phyloP scores from a whole-genome alignment of 2,113 vertebrate species.

The Todiramphus chloris region DNA sequence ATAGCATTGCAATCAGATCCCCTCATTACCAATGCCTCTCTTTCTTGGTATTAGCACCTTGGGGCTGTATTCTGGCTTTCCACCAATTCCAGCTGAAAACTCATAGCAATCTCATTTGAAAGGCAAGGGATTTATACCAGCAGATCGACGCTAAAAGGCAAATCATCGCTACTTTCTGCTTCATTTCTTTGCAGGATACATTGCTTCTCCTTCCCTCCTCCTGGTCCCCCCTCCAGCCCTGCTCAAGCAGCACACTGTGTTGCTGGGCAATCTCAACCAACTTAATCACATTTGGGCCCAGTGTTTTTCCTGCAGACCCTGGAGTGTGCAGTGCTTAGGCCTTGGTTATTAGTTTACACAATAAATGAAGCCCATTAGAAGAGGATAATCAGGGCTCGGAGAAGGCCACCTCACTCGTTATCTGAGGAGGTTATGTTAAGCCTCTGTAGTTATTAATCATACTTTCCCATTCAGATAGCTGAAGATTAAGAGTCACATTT shows the following conservation, averaged over 20 bases:
- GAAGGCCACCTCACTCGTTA: slow-evolving; percentile 59
- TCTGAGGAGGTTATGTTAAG: slow-evolving; percentile 52
- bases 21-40: neutral
- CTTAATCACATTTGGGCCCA: slow-evolving; percentile 59
- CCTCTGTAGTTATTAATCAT: slow-evolving; percentile 66
- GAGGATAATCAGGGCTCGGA: slow-evolving; percentile 51
- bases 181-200: slow-evolving; percentile 11
- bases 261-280: slow-evolving; percentile 23
- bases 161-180: neutral
- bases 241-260: neutral
- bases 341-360: slow-evolving; percentile 66
- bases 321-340: neutral
- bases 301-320: slow-evolving; percentile 39
- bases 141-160: neutral
- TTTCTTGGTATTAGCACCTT: neutral
- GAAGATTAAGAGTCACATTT: slow-evolving; percentile 44
- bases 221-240: accelerated
- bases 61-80: neutral
- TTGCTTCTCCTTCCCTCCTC: neutral
- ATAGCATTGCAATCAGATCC: neutral
- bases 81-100: neutral
- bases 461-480: slow-evolving; percentile 47
- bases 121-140: neutral
- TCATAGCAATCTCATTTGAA: neutral
- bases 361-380: slow-evolving; percentile 67